Evolutionary conservation across 2,888 invertebrate genomes (phyloP), one percentile per base, ranked within the genome.

Genomic region (Lasioglossum vierecki): DNA sequence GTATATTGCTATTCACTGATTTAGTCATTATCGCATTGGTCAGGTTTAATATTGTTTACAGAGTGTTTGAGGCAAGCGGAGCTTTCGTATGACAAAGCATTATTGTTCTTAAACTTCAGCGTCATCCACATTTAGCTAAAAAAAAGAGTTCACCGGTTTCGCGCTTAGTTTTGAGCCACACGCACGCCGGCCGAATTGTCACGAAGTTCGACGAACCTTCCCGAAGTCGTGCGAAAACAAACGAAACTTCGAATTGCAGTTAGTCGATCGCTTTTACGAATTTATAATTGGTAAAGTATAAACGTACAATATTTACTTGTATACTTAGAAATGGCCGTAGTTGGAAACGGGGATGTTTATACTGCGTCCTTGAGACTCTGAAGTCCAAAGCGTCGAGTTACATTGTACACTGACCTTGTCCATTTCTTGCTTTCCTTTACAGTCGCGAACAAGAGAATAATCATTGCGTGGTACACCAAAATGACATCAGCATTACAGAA

Each of bases 161-260:
- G 83, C 84, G 88, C 75, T 86, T 82, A 79, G 82, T 83, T 88
- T 80, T 15, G 30, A 57, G 39, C 80, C 60, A 74, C 68, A 79
- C 70, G 79, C 44, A 13, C 30, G 57, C 44, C 46, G 35, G 63
- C 76, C 83, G 88, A 83, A 76, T 73, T 39, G 9, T 53, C 6
- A 49, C 88, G 85, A 77, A 83, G 39, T 39, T 71, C 35, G 13
- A n/a, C 87, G 88, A 84, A 73, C 53, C 35, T 76, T 49, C 11
- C 71, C 88, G 87, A 83, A 78, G 49, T 46, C 2, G 0, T n/a
- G 41, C 77, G 78, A 73, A n/a, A 4, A 41, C 15, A 72, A 0
- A 15, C 68, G 76, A 79, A 30, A 68, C 13, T 46, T 18, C 49
- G 6, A 49, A n/a, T n/a, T 9, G 8, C 5, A 39, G 6, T 15